Percentiles rank a stretch among this genome's conserved stretches.
phyloP scores from a whole-genome alignment of 1,140 invertebrate genomes.

The Globodera rostochiensis region DNA sequence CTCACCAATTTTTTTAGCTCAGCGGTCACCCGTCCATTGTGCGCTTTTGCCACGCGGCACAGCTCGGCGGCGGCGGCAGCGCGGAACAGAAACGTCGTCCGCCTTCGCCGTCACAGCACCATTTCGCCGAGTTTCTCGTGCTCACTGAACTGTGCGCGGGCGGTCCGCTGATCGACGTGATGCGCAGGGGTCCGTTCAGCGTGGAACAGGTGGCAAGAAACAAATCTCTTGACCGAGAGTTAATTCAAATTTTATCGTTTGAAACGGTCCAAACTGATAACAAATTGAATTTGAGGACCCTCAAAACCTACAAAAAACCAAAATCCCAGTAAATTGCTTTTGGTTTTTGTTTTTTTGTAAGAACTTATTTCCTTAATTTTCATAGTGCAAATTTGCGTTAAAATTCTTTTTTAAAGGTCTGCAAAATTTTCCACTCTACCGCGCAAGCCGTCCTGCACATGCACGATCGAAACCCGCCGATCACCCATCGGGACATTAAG shows the following conservation, averaged over 20 bases:
- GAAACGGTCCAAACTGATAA: too few relatives aligned
- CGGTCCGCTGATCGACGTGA: conserved; percentile 55
- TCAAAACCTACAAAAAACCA: too few relatives aligned
- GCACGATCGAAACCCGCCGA: conserved; percentile 83
- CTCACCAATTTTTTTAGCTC: too few relatives aligned
- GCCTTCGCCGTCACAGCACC: not conserved
- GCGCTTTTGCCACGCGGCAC: conserved; percentile 39
- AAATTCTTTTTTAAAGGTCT: conserved; percentile 71
- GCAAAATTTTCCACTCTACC: conserved; percentile 86
- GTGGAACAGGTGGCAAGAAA: conserved; percentile 41
- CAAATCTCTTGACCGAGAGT: too few relatives aligned
- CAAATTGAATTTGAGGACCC: too few relatives aligned
- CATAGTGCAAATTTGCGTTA: too few relatives aligned
- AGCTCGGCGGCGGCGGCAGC: not conserved
- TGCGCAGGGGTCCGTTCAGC: conserved; percentile 40
- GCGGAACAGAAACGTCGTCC: not conserved
- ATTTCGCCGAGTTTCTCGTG: conserved; percentile 53
- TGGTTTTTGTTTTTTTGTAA: too few relatives aligned
- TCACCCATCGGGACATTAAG: conserved; percentile 90
- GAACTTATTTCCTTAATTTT: too few relatives aligned
- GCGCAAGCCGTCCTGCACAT: conserved; percentile 86
- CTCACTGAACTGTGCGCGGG: conserved; percentile 61
- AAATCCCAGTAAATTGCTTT: too few relatives aligned
- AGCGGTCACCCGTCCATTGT: too few relatives aligned
- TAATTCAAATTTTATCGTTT: too few relatives aligned